These are phyloP conservation scores for Drosophila formosana DNA, from an alignment of 2,888 invertebrate species.

Conservation along the genomic window DNA sequence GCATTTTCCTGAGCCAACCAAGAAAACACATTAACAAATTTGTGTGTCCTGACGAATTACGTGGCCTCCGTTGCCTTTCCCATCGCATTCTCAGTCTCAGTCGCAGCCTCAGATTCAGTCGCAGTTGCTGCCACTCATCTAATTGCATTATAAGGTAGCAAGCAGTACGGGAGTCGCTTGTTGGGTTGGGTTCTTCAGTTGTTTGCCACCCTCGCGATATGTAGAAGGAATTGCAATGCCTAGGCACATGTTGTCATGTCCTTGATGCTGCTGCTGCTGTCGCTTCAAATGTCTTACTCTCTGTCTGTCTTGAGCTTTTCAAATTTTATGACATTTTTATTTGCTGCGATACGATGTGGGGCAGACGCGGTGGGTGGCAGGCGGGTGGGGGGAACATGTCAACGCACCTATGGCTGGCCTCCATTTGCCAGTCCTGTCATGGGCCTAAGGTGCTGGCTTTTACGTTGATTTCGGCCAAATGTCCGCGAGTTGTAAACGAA, in stretches of 20 bases:
- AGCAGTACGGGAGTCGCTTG: constrained; percentile 11
- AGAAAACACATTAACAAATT: constrained; percentile 76
- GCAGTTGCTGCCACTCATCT: constrained; percentile 65
- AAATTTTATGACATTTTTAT: constrained; percentile 82
- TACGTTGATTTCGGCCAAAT: constrained; percentile 56
- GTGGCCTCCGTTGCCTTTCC: constrained; percentile 18
- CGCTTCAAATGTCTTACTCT: constrained; percentile 8
- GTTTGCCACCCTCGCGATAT: constrained; percentile 48
- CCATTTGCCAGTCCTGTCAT: neutral
- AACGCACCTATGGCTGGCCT: constrained; percentile 52
- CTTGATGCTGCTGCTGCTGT: constrained; percentile 24
- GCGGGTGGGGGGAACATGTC: constrained; percentile 38
- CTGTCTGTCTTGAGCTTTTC: constrained; percentile 70
- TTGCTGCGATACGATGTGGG: constrained; percentile 40
- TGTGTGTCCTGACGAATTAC: constrained; percentile 49
- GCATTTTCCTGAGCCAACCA: constrained; percentile 49
- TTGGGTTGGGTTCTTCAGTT: neutral
- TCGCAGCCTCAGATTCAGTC: constrained; percentile 14
- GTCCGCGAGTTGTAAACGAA: constrained; percentile 50
- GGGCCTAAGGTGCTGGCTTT: constrained; percentile 37
- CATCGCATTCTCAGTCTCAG: neutral
- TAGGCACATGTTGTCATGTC: constrained; percentile 67
- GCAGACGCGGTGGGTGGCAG: neutral
- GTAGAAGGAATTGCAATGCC: constrained; percentile 62
- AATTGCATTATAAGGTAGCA: constrained; percentile 60